These are phyloP conservation scores for Parnassius glacialis DNA, from an alignment of 2,888 invertebrate genomes.

Conservation along the genomic window DNA sequence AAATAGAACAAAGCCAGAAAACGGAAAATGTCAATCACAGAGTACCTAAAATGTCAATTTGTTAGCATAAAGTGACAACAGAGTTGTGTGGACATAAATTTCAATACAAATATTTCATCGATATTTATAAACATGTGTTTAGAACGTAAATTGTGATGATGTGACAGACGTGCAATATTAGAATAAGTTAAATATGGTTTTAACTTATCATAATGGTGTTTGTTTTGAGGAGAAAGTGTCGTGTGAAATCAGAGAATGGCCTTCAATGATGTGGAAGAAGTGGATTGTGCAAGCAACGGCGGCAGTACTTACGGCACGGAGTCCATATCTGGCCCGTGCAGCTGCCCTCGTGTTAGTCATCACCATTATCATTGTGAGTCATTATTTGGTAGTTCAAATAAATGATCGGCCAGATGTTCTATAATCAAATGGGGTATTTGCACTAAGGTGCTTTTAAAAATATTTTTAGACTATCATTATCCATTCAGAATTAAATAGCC, in stretches of 20 bases:
- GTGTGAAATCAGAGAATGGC: slow-evolving; percentile 72
- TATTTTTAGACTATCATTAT: too few relatives aligned
- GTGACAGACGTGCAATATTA: slow-evolving; percentile 43
- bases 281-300: slow-evolving; percentile 74
- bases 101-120: slow-evolving; percentile 10
- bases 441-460: too few relatives aligned
- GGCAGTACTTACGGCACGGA: slow-evolving; percentile 42
- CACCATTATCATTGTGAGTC: slow-evolving; percentile 55
- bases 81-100: slow-evolving; percentile 21
- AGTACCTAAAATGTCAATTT: slow-evolving; percentile 11
- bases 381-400: background rate
- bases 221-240: slow-evolving; percentile 74
- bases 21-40: background rate
- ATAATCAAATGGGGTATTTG: background rate
- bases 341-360: slow-evolving; percentile 50
- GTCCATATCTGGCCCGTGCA: slow-evolving; percentile 30
- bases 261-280: slow-evolving; percentile 76
- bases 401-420: background rate
- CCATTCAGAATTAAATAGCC: too few relatives aligned
- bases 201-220: slow-evolving; percentile 44
- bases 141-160: slow-evolving; percentile 42
- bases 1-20: background rate
- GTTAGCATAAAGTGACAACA: slow-evolving; percentile 28
- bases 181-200: slow-evolving; percentile 48
- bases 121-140: slow-evolving; percentile 19